These are phyloP conservation scores for Geococcyx californianus DNA, from an alignment of 2,113 vertebrate species.

Conservation along the genomic window DNA sequence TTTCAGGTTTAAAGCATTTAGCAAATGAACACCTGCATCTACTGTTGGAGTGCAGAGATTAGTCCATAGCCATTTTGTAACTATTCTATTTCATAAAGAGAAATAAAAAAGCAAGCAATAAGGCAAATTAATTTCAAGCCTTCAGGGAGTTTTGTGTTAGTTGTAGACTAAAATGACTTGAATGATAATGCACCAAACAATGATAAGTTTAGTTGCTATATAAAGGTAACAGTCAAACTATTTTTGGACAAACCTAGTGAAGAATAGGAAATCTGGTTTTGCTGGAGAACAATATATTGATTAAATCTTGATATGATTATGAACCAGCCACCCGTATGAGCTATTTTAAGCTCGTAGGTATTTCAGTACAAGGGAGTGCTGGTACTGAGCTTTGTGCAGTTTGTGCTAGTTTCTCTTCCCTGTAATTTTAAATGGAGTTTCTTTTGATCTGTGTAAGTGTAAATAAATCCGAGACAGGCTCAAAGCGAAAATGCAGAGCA, in stretches of 20 bases:
- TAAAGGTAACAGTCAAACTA: not conserved
- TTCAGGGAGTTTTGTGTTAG: not conserved
- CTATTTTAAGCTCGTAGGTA: conserved; percentile 53
- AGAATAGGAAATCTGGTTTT: not conserved
- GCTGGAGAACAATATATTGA: not conserved
- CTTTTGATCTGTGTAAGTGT: conserved; percentile 33
- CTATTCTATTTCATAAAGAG: not conserved
- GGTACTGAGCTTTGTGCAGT: not conserved
- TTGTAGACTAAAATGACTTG: not conserved
- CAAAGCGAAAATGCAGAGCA: conserved; percentile 7
- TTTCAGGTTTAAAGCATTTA: not conserved
- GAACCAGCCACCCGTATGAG: not conserved
- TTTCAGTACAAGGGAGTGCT: not conserved
- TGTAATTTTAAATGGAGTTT: conserved; percentile 13
- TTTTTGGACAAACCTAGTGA: not conserved
- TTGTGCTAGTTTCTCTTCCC: conserved; percentile 38
- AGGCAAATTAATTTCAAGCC: not conserved
- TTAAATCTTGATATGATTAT: conserved; percentile 14
- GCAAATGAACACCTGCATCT: not conserved
- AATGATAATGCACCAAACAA: not conserved
- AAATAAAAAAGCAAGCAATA: conserved; percentile 27
- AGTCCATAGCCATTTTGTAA: not conserved
- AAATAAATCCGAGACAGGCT: conserved; percentile 27
- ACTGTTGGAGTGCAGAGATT: not conserved
- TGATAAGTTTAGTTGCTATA: not conserved